Base-by-base conservation (phyloP, 1,140 invertebrate genomes). In the Cyrtorhinus lividipennis region DNA sequence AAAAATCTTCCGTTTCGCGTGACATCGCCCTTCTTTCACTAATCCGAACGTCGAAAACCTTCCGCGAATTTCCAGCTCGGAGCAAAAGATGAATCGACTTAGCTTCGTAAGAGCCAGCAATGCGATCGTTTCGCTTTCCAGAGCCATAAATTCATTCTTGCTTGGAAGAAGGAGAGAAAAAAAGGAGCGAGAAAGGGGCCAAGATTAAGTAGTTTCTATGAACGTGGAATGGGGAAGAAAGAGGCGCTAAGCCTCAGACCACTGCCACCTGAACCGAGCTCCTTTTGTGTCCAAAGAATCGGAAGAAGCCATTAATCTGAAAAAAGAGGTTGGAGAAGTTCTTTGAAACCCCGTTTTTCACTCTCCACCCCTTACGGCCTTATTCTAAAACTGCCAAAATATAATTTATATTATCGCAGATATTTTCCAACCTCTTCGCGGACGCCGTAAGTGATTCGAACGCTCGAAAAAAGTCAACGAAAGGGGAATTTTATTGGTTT, bases 271-370 rank as follows among this genome's bases (percentile, higher is more conserved):
- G 48, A 22, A 53, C 48, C 48, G n/a, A n/a, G n/a, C 48, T 8
- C 48, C 48, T 53, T 13, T 53, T 53, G 20, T 53, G 48, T 53
- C 48, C 48, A 22, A 53, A 53, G 48, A 53, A 53, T 53, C 48
- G 48, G 8, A 22, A 53, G 20, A 53, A 53, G 48, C 20, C 48
- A 22, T 53, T 15, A 53, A 53, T 53, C 48, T 53, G 18, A 53
- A 12, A 20, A 10, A 53, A 53, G 48, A 53, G 18, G 48, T 10
- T 10, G n/a, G 38, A 44, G 20, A 53, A 53, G 12, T 53, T 53
- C 18, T 53, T 53, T 20, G 5, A 22, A 53, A 53, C 48, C n/a
- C n/a, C 10, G 48, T 53, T 53, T 53, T 53, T 53, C 20, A 15
- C 48, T 5, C 30, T 38, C 30, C 5, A 8, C 15, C 15, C 30